Evolutionary conservation across 2,113 vertebrate species (phyloP).

Genomic region (Anthoscopus minutus): DNA sequence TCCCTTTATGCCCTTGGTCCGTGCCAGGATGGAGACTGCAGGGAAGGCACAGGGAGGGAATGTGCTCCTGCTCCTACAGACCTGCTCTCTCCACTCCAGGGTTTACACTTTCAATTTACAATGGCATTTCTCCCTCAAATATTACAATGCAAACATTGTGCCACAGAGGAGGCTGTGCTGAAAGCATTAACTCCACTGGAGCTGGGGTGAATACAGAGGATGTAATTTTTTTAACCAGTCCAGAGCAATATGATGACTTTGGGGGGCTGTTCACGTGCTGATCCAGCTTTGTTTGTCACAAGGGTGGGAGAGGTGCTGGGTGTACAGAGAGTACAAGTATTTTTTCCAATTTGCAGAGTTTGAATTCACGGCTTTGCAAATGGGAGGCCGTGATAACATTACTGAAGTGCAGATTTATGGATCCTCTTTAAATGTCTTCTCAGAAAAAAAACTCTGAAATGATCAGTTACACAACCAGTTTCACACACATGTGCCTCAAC

Average conservation of each 20-base stretch:
- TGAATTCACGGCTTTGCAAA: neutral
- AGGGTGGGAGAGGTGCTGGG: neutral
- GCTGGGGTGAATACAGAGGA: neutral
- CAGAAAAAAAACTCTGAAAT: neutral
- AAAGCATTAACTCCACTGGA: neutral
- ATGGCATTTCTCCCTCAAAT: neutral
- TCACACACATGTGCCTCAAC: neutral
- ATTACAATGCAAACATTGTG: neutral
- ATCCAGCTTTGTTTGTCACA: neutral
- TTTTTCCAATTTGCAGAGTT: neutral
- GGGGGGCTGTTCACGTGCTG: neutral
- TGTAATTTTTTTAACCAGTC: neutral
- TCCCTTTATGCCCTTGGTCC: neutral
- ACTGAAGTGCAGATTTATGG: neutral
- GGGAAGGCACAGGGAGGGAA: rapidly evolving
- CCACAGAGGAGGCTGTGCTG: neutral
- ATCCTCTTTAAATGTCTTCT: neutral
- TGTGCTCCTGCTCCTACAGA: neutral
- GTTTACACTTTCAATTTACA: neutral
- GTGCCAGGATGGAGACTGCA: neutral
- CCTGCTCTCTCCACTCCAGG: neutral
- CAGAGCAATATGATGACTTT: neutral
- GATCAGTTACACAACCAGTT: neutral
- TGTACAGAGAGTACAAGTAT: neutral
- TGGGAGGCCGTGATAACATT: neutral